Base-by-base conservation (phyloP, 2,113 vertebrate species). In the Calyptommatus sinebrachiatus region DNA sequence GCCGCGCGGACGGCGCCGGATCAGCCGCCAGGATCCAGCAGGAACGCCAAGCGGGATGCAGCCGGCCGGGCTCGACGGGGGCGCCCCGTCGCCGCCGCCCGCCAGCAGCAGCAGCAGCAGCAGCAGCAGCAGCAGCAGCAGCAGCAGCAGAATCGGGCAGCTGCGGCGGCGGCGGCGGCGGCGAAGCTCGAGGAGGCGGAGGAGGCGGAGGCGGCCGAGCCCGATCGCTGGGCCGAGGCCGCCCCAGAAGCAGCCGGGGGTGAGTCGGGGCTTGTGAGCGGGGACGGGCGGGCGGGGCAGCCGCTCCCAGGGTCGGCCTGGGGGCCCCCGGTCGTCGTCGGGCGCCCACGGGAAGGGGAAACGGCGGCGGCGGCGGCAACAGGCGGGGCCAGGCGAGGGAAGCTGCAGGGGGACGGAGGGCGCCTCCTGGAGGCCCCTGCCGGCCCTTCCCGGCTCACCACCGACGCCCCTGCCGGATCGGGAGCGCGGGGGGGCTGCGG, bases 1-100 rank as follows among this genome's bases (percentile, higher is more conserved):
- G 65, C 67, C 41, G 84, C 84, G 60, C 73, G 76, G 73, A 86
- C 28, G 84, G 79, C 20, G 7, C 8, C 53, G 10, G 69, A 72
- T 22, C 12, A 29, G 85, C 82, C 82, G 71, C 46, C 75, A 62
- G 53, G 62, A 71, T 4, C 83, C 63, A 21, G 41, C 61, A 12
- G 74, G 77, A 21, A 24, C 82, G 29, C 22, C 76, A 41, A 11
- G 77, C 83, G 85, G 45, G 8, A 75, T 11, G 77, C 87, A 28
- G 29, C 24, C 74, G 68, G 16, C 68, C 74, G 60, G 22, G 45
- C 16, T 81, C 57, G 53, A 57, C 77, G 63, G 57, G 73, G 45
- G 29, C 57, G 67, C 71, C 65, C 5, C 74, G 57, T 65, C 71
- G 77, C 60, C 46, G 53, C 66, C 45, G 82, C 57, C 86, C 16